These are phyloP conservation scores for Epinephelus fuscoguttatus DNA, from an alignment of 2,113 vertebrate genomes.

Conservation along the genomic window DNA sequence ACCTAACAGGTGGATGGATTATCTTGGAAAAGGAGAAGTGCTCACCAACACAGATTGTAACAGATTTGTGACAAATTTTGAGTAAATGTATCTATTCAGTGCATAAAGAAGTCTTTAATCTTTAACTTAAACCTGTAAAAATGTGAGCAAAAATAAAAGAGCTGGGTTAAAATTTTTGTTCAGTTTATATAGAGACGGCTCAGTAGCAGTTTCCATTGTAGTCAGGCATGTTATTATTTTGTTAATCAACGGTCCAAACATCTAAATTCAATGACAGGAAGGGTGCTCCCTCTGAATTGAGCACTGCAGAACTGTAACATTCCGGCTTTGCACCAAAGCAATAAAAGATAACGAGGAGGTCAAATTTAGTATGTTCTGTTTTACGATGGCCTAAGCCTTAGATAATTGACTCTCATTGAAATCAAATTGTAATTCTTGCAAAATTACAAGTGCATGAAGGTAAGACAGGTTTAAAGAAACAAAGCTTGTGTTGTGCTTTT, in stretches of 20 bases:
- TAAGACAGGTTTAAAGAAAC: not conserved
- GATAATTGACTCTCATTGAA: not conserved
- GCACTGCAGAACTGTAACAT: not conserved
- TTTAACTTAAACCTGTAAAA: too few species aligned
- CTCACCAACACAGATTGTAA: too few species aligned
- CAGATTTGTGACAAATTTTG: too few species aligned
- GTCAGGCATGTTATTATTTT: not conserved
- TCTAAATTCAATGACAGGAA: conserved; percentile 6
- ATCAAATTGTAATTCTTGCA: not conserved
- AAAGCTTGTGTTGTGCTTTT: not conserved
- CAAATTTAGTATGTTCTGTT: conserved; percentile 1
- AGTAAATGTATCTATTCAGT: too few species aligned
- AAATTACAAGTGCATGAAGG: not conserved
- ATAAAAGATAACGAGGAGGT: not conserved
- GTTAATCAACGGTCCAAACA: not conserved
- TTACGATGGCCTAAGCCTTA: not conserved
- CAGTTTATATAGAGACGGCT: not conserved
- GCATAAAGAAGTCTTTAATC: too few species aligned
- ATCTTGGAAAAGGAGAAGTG: too few species aligned
- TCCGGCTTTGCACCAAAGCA: conserved; percentile 7
- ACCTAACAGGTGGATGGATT: too few species aligned
- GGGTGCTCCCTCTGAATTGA: not conserved
- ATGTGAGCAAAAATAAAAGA: too few species aligned
- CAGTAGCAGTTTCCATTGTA: not conserved
- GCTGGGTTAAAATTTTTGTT: too few species aligned